phyloP scores from a whole-genome alignment of 53 echinoderm and acorn worm genomes.

The Apostichopus leukothele region DNA sequence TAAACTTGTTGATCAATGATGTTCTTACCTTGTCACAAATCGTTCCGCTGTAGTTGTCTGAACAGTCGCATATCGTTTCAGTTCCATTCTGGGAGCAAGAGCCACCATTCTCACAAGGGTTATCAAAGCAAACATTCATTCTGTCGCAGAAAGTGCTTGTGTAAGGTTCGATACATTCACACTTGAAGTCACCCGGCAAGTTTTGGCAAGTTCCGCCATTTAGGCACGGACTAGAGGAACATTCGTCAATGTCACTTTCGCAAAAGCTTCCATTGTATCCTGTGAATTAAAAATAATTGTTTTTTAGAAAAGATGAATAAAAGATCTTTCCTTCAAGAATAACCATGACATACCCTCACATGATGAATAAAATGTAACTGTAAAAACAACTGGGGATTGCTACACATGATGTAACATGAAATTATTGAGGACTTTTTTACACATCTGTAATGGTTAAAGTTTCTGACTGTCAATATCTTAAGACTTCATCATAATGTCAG shows the following conservation, averaged over 20 bases:
- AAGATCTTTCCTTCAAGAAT: no score
- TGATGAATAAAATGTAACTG: no score
- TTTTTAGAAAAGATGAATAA: no score
- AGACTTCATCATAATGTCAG: no score
- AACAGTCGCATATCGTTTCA: constrained; percentile 49
- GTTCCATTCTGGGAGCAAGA: constrained; percentile 44
- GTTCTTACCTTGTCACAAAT: constrained; percentile 69
- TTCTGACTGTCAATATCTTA: no score
- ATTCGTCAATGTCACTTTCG: constrained; percentile 68
- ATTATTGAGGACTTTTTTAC: no score
- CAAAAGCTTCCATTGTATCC: constrained; percentile 76
- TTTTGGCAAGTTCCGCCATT: constrained; percentile 78
- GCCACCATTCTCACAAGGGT: constrained; percentile 67
- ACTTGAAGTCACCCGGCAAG: constrained; percentile 57
- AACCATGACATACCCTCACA: no score
- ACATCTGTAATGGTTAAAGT: no score
- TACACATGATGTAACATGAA: no score
- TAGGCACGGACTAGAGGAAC: constrained; percentile 28
- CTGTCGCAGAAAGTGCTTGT: constrained; percentile 46
- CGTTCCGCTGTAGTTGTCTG: constrained; percentile 53
- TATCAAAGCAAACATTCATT: constrained; percentile 52
- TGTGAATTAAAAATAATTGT: constrained; percentile 18
- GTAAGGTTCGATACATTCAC: constrained; percentile 66
- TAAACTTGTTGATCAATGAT: background rate
- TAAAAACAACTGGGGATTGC: no score